phyloP scores from a whole-genome alignment of 2,797 vertebrate genomes.

The Hozukius guyotensis region DNA sequence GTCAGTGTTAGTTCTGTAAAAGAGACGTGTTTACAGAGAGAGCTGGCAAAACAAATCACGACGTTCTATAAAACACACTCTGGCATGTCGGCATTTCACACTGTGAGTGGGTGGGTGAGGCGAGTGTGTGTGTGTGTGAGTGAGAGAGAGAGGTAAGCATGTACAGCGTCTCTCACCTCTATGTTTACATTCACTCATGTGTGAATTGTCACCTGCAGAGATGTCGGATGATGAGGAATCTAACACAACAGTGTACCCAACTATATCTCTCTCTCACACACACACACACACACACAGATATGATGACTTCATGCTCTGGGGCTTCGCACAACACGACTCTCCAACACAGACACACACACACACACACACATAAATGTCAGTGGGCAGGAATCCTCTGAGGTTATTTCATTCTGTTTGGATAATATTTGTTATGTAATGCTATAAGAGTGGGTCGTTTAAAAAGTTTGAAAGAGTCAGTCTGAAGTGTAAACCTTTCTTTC shows the following conservation, averaged over 20 bases:
- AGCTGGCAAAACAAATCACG: not conserved
- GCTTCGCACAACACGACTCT: not conserved
- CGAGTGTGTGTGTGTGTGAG: not conserved
- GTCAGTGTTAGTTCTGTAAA: not conserved
- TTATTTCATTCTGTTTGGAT: not conserved
- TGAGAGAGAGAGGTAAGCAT: not conserved
- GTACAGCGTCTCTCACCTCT: conserved; percentile 12
- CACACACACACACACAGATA: not conserved
- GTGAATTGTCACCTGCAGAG: conserved; percentile 45
- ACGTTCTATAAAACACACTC: not conserved
- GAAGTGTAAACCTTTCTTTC: not conserved
- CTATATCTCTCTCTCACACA: not conserved
- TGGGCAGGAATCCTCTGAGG: conserved; percentile 9
- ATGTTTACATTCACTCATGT: conserved; percentile 36
- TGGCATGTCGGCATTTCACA: conserved; percentile 38
- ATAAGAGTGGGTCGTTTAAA: not conserved
- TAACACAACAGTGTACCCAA: not conserved
- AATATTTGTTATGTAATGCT: not conserved
- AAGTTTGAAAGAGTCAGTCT: not conserved
- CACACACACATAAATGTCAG: not conserved
- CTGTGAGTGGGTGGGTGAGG: not conserved
- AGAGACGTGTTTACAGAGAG: not conserved
- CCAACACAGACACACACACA: not conserved
- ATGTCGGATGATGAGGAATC: conserved; percentile 22
- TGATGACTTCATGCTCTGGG: not conserved